A percentile compares a stretch with the other conserved stretches of the same genome.
Evolutionary conservation across 2,888 invertebrate species (phyloP).

Genomic region (Hololepta plana): DNA sequence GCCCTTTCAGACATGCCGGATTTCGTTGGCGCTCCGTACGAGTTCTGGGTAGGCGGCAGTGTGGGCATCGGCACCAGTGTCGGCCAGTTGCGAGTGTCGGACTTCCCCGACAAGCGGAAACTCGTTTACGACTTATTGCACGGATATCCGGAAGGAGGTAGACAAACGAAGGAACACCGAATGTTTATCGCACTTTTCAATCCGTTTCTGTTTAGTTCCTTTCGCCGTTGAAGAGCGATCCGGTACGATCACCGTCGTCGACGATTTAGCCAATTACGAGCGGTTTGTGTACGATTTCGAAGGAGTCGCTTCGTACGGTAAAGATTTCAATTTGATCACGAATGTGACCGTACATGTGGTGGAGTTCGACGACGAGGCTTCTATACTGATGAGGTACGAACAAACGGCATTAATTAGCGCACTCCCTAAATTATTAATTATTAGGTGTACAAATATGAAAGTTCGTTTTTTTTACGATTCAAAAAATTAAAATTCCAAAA

Average conservation of each 20-base stretch:
- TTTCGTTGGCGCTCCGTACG: conserved; percentile 71
- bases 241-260: conserved; percentile 72
- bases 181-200: conserved; percentile 2
- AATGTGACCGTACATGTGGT: conserved; percentile 74
- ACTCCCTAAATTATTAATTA: too few relatives aligned
- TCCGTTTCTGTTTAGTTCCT: conserved; percentile 28
- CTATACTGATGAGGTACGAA: conserved; percentile 42
- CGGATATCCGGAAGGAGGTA: conserved; percentile 69
- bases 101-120: conserved; percentile 44
- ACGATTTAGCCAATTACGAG: conserved; percentile 49
- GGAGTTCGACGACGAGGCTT: conserved; percentile 52
- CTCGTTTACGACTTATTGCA: conserved; percentile 64
- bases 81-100: conserved; percentile 64
- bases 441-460: too few relatives aligned
- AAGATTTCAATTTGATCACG: conserved; percentile 52
- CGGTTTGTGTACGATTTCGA: conserved; percentile 60
- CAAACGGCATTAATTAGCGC: too few relatives aligned
- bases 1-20: too few relatives aligned
- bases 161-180: too few relatives aligned
- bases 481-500: too few relatives aligned
- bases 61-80: conserved; percentile 72
- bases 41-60: conserved; percentile 80
- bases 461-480: too few relatives aligned
- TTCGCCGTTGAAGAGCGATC: conserved; percentile 79
- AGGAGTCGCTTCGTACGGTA: conserved; percentile 52